phyloP scores from a whole-genome alignment of 1,140 invertebrate species.

The Myzus persicae region DNA sequence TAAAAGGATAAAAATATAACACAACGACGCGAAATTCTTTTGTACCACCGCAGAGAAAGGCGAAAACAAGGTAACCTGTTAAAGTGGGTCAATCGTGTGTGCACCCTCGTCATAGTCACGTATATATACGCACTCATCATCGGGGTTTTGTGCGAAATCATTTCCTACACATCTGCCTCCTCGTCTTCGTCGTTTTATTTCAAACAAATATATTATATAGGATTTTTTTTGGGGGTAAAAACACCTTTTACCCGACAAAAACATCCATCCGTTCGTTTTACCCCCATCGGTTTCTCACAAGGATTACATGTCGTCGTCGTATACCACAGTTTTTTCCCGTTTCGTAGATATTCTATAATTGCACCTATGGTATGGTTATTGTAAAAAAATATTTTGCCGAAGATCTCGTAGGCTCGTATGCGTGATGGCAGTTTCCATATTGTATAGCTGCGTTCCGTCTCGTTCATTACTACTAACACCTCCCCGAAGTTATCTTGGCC shows the following conservation, averaged over 20 bases:
- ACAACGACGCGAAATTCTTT: slow-evolving; percentile 42
- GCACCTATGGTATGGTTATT: neutral
- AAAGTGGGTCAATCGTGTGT: slow-evolving; percentile 54
- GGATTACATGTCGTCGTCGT: slow-evolving; percentile 35
- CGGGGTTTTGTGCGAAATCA: slow-evolving; percentile 56
- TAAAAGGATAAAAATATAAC: slow-evolving; percentile 55
- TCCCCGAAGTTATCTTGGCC: slow-evolving; percentile 19
- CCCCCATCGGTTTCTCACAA: slow-evolving; percentile 53
- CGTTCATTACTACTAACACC: neutral
- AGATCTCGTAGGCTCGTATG: neutral
- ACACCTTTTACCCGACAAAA: slow-evolving; percentile 36
- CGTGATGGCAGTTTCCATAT: neutral
- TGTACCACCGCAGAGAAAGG: slow-evolving; percentile 40
- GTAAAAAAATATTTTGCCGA: neutral
- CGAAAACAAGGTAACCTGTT: slow-evolving; percentile 54
- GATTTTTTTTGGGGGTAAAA: slow-evolving; percentile 31
- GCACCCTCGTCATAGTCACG: slow-evolving; percentile 45
- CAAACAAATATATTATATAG: neutral
- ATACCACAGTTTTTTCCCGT: neutral
- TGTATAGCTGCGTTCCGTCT: neutral
- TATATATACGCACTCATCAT: slow-evolving; percentile 15
- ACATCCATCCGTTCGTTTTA: slow-evolving; percentile 52
- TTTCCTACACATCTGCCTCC: slow-evolving; percentile 50
- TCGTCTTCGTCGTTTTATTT: slow-evolving; percentile 31
- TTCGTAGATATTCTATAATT: neutral